A percentile compares a stretch with the other conserved stretches of the same genome.
These are phyloP conservation scores for Apotomis turbidana DNA, from an alignment of 2,888 invertebrate genomes.

Conservation along the genomic window DNA sequence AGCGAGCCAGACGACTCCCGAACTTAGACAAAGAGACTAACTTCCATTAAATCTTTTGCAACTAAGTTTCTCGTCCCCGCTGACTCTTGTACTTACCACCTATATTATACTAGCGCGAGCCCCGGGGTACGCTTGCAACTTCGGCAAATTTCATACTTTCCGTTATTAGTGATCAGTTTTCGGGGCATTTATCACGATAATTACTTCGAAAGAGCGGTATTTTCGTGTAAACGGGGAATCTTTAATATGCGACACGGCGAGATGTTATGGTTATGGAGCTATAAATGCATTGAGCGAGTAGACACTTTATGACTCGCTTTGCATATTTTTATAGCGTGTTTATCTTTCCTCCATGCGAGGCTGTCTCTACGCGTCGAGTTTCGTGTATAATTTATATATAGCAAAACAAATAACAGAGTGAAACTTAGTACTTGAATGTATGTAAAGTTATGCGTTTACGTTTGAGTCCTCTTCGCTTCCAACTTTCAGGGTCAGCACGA, in stretches of 20 bases:
- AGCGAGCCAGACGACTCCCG: constrained; percentile 71
- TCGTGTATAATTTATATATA: constrained; percentile 29
- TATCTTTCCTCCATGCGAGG: constrained; percentile 24
- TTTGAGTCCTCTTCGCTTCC: constrained; percentile 19
- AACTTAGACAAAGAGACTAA: constrained; percentile 80
- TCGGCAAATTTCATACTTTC: constrained; percentile 33
- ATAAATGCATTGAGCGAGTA: constrained; percentile 29
- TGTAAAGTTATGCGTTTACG: constrained; percentile 21
- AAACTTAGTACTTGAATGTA: constrained; percentile 27
- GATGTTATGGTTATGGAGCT: constrained; percentile 17
- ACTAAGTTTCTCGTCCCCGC: constrained; percentile 70
- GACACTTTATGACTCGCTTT: constrained; percentile 24
- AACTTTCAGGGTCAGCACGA: constrained; percentile 39
- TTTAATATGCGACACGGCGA: constrained; percentile 17
- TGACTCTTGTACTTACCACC: constrained; percentile 43
- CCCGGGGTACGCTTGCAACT: constrained; percentile 29
- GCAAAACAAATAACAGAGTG: constrained; percentile 26
- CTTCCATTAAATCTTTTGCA: constrained; percentile 83
- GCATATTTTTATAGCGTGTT: constrained; percentile 31
- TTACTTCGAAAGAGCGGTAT: constrained; percentile 20
- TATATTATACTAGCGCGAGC: constrained; percentile 33
- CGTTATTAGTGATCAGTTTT: constrained; percentile 28
- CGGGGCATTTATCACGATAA: constrained; percentile 25
- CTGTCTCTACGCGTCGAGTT: constrained; percentile 1
- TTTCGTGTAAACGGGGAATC: not conserved